Base-by-base conservation (phyloP, 2,888 invertebrate species). In the Matsumyia berberina region DNA sequence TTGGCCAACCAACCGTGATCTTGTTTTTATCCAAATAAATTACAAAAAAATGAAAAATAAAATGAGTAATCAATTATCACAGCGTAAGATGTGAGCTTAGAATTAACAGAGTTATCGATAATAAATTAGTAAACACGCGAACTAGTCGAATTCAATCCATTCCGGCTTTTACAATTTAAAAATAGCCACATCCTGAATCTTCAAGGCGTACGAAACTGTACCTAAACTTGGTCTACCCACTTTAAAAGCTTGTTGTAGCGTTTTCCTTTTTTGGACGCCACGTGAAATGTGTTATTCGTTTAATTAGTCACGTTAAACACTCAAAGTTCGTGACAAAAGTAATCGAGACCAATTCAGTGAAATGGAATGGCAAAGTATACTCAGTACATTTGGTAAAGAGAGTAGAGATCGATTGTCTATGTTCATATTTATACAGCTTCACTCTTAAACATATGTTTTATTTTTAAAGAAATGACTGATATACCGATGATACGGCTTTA, bases 1-100 rank as follows among this genome's bases (percentile, higher is more conserved):
- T 53, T 33, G 8, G 31, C 15, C 8, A 53, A 5, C 33, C 53
- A 53, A 15, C 53, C 42, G 12, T 60, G 15, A 60, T 31, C 15
- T 60, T 60, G 42, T 58, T 12, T 39, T 24, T 24, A 24, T 24
- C 24, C 4, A 24, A 24, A 24, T 1, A 4, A 24, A 24, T 60
- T 42, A 42, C 24, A 58, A 58, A 29, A 24, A 24, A 29, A 1
- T 39, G n/a, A n/a, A 60, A 42, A 15, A 42, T 29, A 2, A 1
- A 11, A 29, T 62, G 62, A 62, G 46, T 62, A 46, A 46, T n/a
- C 11, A n/a, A 46, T 62, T 62, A 62, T 9, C 44, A 44, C 15
- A 46, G 33, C 53, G 33, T 33, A 15, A 46, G 31, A 62, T 62
- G 60, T 17, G 60, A 33, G 17, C 15, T 12, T 33, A 53, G 9